Percentiles rank a stretch among this genome's conserved stretches.
These are phyloP conservation scores for Xerus inauris DNA, from an alignment of 2,113 vertebrate genomes.

Conservation along the genomic window DNA sequence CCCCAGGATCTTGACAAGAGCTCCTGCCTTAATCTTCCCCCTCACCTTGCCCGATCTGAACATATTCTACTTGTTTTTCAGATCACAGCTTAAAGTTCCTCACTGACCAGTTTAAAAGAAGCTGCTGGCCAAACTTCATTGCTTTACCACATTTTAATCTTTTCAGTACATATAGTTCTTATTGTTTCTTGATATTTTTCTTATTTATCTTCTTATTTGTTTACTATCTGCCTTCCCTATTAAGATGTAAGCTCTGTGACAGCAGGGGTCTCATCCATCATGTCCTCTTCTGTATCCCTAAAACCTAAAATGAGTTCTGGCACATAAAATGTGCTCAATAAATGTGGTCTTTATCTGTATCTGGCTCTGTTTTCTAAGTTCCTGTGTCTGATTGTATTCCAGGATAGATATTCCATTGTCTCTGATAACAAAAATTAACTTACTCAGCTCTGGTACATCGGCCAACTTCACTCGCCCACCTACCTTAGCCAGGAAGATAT, in stretches of 20 bases:
- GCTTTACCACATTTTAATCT: background rate
- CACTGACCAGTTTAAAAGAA: background rate
- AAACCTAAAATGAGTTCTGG: background rate
- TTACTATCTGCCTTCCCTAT: background rate
- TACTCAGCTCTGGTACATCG: background rate
- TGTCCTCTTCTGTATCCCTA: background rate
- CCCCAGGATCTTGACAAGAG: background rate
- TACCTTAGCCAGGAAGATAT: background rate
- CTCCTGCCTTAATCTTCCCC: background rate
- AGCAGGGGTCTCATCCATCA: background rate
- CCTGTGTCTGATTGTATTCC: background rate
- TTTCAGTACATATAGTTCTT: background rate
- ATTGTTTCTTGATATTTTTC: background rate
- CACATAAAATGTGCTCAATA: background rate
- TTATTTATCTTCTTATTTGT: background rate
- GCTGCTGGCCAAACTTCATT: background rate
- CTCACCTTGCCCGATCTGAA: background rate
- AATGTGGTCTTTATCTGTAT: background rate
- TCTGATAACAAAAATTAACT: background rate
- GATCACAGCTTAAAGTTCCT: background rate
- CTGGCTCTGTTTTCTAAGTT: background rate
- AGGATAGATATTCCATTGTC: background rate
- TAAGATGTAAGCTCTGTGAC: background rate
- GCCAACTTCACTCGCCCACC: background rate
- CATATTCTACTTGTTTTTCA: background rate